Evolutionary conservation across 2,888 invertebrate genomes (phyloP), one percentile per base, ranked within the genome.

Genomic region (Drosophila nr. fundita): DNA sequence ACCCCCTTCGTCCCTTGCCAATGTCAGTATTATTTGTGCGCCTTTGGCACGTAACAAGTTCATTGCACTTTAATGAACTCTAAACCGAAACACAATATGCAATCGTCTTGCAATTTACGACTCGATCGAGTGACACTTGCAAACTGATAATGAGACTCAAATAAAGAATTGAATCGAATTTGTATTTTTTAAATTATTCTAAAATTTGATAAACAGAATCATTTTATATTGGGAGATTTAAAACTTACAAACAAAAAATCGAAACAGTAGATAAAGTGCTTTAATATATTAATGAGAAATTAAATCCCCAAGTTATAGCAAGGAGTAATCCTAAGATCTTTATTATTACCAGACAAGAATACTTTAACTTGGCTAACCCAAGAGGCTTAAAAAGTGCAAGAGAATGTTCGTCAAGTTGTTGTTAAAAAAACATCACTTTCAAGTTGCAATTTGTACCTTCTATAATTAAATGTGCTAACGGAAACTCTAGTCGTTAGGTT

Each of bases 11-110:
- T 18, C 11, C 11, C 21, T 10, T 18, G 29, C 42, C 42, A 60
- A 30, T 58, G 45, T 50, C 29, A 45, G 11, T 21, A 24, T 18
- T 38, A 30, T 64, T 40, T 45, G 48, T 49, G 11, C 15, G 21
- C n/a, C 61, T 29, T 24, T 15, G n/a, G 30, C 60, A 71, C 73
- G 74, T 72, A 60, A 57, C 59, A 59, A 75, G 84, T 84, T 84
- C 83, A 83, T 78, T 85, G 84, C 76, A 80, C 84, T 84, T 84
- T 78, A 84, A 82, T 81, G 73, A 84, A 85, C 76, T 75, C 55
- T 29, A 53, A 63, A 68, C 24, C 60, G 72, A 52, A 57, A 65
- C 21, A 67, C 66, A 75, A 78, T 75, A 68, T 75, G 62, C 61
- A 64, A 75, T 71, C 21, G 48, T 38, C 45, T 45, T 10, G 48